Evolutionary conservation across 1,140 invertebrate species (phyloP), one percentile per base, ranked within the genome.

Genomic region (Leptonema lineaticorne): DNA sequence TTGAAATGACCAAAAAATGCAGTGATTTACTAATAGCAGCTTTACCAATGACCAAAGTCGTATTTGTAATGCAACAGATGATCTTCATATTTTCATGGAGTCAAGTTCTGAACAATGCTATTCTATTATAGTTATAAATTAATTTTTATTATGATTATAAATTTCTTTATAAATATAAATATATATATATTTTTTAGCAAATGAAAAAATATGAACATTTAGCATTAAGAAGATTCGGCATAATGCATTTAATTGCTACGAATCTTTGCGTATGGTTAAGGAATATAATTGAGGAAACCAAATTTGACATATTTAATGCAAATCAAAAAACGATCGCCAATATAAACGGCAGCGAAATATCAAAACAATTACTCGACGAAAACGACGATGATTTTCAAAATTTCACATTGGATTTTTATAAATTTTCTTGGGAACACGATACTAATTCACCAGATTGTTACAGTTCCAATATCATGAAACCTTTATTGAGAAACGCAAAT

Each of bases 21-120:
- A 80, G 82, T 60, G 78, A 85, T 71, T 76, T 84, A 28, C 76
- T 88, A 20, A 78, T 85, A 53, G 85, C 83, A 6, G 69, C 88
- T 30, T 86, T 85, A 50, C 86, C 87, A 16, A 76, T 78, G 0
- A 76, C 84, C 1, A 78, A 86, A 41, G 86, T 89, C 75, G 73
- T 85, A 33, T 88, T 88, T 75, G 84, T 84, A 33, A 83, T 89
- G 57, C 83, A 85, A 28, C 88, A 89, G 76, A 87, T 88, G 62
- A 85, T 89, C 67, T 90, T 89, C 75, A 87, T 89, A 69, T 89
- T 90, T 73, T 84, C 88, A 3, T 88, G 87, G 74, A 85, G 86
- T 60, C 85, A 85, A 75, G 85, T 86, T 73, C 81, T 80, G 16
- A 1, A 48, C 41, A n/a, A n/a, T n/a, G n/a, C 9, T 50, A 22